phyloP scores from a whole-genome alignment of 1,140 invertebrate genomes.

The Tetragonula clypearis region DNA sequence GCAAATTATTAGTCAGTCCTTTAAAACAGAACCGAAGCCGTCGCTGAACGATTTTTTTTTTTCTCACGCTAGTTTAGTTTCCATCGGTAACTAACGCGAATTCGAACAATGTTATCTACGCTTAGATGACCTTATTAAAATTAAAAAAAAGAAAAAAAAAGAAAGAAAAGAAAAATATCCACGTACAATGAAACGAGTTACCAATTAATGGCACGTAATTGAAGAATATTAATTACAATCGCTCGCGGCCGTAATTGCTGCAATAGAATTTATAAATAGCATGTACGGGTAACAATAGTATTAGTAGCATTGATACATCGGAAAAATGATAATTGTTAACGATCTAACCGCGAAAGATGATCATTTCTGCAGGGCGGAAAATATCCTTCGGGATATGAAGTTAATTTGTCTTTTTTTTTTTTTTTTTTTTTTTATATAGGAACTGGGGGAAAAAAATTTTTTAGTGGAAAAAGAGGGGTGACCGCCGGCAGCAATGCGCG shows the following conservation, averaged over 20 bases:
- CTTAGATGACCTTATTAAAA: not conserved
- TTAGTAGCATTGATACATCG: not conserved
- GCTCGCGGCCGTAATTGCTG: not conserved
- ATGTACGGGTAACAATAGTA: not conserved
- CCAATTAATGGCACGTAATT: not conserved
- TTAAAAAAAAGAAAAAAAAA: not conserved
- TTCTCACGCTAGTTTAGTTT: not conserved
- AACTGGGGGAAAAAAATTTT: constrained; percentile 1
- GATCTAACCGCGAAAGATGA: not conserved
- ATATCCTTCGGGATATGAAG: not conserved
- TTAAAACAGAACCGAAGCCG: not conserved
- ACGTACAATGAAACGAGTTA: not conserved
- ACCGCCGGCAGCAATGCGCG: constrained; percentile 39
- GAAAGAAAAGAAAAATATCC: not conserved
- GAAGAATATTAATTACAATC: not conserved
- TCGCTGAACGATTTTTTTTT: not conserved
- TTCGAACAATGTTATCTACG: not conserved
- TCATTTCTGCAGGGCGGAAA: not conserved
- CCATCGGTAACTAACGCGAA: too few species aligned
- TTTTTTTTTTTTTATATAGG: not conserved
- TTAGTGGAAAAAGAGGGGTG: constrained; percentile 46
- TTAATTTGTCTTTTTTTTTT: not conserved
- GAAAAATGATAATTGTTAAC: not conserved
- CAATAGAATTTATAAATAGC: not conserved
- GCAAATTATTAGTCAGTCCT: constrained; percentile 45